Percentiles rank a stretch among this genome's conserved stretches.
Evolutionary conservation across 2,113 vertebrate genomes (phyloP).

Genomic region (Zosterops japonicus): DNA sequence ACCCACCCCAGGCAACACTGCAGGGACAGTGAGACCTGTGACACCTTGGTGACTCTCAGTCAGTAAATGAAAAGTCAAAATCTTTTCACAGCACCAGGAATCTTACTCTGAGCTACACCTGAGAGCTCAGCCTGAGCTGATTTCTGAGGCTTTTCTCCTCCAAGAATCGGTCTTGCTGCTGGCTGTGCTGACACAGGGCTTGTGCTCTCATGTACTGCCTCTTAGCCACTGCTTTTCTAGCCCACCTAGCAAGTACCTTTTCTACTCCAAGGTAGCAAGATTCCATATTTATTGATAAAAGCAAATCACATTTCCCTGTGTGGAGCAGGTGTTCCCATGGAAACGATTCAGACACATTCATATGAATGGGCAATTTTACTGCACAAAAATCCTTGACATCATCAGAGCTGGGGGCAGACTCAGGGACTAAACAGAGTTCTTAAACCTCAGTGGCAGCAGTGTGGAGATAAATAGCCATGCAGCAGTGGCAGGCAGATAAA

Average conservation of each 20-base stretch:
- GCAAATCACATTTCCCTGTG: background rate
- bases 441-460: background rate
- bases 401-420: background rate
- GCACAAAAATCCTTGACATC: background rate
- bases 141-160: background rate
- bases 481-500: background rate
- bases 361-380: conserved; percentile 1
- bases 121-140: background rate
- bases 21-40: background rate
- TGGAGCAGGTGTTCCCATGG: conserved; percentile 11
- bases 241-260: background rate
- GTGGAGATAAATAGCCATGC: background rate
- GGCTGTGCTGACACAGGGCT: background rate
- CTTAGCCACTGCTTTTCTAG: background rate
- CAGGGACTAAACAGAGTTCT: background rate
- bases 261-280: background rate
- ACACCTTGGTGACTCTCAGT: background rate
- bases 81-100: background rate
- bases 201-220: background rate
- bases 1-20: background rate
- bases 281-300: conserved; percentile 20
- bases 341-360: conserved; percentile 13
- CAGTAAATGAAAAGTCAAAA: background rate
- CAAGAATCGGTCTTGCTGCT: background rate
- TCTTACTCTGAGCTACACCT: background rate